Base-by-base conservation (phyloP, 2,113 vertebrate species). In the Mus pahari region DNA sequence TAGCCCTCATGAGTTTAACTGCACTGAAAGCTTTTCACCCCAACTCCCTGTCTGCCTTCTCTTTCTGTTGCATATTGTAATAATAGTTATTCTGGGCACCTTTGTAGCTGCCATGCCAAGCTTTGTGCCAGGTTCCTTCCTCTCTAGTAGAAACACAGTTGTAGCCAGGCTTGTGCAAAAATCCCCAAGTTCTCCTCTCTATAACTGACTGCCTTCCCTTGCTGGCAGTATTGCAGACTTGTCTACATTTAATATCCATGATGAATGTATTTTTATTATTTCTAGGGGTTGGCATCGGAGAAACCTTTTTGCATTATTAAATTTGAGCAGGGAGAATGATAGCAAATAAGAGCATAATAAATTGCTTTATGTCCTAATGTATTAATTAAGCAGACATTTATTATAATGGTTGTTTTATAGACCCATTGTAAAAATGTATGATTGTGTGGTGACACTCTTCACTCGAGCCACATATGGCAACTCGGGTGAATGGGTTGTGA, bases 351-450 rank as follows among this genome's bases (percentile, higher is more conserved):
- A 98, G 84, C 97, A 98, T 98, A 98, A 98, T 98, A 98, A 98
- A 98, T 98, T 98, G 97, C 98, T 98, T 98, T 97, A 97, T 97
- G 96, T 98, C 97, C 97, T 98, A 98, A 98, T 98, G 97, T 98
- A 98, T 98, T 99, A 98, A 98, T 99, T 99, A 98, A 98, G 97
- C 94, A 98, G 98, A 97, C 98, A 98, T 98, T 98, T 98, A 98
- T 99, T 98, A 98, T 97, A 98, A 98, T 98, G 98, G 97, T 96
- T 95, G 93, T 96, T 98, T 98, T 98, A 98, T 98, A 98, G 98
- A 97, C 97, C 96, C 90, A 97, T 97, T 98, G 96, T 98, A 98
- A 98, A 98, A 97, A 98, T 96, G 92, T 97, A 92, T 97, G 98
- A 98, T 98, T 98, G 98, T 94, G 82, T 74, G 8, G 11, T 86